A percentile compares a stretch with the other conserved stretches of the same genome.
Evolutionary conservation across 23 tunicate species (phyloP).

Genomic region (Halocynthia roretzi): DNA sequence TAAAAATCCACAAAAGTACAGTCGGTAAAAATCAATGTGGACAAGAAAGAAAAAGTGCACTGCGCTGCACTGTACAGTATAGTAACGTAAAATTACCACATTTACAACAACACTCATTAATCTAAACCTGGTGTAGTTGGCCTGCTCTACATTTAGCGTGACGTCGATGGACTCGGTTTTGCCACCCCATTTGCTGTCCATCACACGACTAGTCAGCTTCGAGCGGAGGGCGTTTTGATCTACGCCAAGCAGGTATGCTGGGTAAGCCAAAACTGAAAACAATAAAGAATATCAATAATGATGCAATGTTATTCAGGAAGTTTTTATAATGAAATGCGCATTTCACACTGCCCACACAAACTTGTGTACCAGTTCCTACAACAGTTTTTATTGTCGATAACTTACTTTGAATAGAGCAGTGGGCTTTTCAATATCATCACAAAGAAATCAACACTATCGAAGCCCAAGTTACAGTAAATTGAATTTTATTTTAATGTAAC

Average conservation of each 20-base stretch:
- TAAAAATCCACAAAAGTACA: no score
- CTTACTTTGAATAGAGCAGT: no score
- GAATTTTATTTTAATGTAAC: no score
- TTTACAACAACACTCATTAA: not conserved
- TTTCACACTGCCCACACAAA: no score
- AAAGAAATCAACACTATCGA: no score
- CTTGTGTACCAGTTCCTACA: no score
- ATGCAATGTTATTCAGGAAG: not conserved
- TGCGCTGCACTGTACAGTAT: not conserved
- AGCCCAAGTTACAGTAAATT: no score
- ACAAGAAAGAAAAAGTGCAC: not conserved
- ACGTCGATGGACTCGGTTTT: constrained; percentile 81
- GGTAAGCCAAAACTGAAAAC: constrained; percentile 74
- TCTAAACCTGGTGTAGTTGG: constrained; percentile 52
- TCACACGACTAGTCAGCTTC: constrained; percentile 77
- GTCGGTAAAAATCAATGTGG: no score
- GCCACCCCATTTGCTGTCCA: constrained; percentile 99
- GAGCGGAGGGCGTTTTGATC: constrained; percentile 48
- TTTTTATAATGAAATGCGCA: no score
- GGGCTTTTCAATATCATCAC: no score
- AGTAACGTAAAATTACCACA: not conserved
- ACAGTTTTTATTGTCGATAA: no score
- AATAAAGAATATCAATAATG: not conserved
- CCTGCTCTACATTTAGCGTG: constrained; percentile 88
- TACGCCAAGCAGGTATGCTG: constrained; percentile 87